Evolutionary conservation across 23 tunicate genomes (phyloP).

Genomic region (Ascidia mentula): DNA sequence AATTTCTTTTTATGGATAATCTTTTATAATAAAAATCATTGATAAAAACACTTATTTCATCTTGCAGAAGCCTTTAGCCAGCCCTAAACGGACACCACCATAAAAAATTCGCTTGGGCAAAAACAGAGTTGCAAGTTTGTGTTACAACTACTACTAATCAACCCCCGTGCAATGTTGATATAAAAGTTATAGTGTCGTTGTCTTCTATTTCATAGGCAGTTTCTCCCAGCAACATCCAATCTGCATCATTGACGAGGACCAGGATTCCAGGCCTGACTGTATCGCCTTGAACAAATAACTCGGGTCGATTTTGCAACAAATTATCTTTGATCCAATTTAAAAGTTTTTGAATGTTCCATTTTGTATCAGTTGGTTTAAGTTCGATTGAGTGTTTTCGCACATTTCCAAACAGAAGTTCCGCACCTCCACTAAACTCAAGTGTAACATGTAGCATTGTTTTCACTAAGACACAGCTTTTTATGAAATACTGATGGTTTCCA

Average conservation of each 20-base stretch:
- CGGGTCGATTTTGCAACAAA: constrained; percentile 73
- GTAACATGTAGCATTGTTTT: constrained; percentile 22
- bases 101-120: too few species aligned
- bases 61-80: too few species aligned
- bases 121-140: too few species aligned
- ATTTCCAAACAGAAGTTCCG: constrained; percentile 80
- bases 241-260: constrained; percentile 90
- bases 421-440: constrained; percentile 97
- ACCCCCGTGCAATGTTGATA: constrained; percentile 98
- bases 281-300: constrained; percentile 76
- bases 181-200: constrained; percentile 77
- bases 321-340: constrained; percentile 82
- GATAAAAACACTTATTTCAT: too few species aligned
- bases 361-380: constrained; percentile 19
- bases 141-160: too few species aligned
- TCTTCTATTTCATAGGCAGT: constrained; percentile 53
- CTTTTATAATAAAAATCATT: too few species aligned
- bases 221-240: constrained; percentile 77
- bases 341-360: constrained; percentile 56
- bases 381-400: constrained; percentile 47
- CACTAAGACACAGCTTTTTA: too few species aligned
- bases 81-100: too few species aligned
- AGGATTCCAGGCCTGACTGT: constrained; percentile 93
- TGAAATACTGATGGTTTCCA: too few species aligned
- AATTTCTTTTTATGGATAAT: too few species aligned